Conservation (phyloP, 1,140 invertebrate genomes). For the Coptotermes formosanus region DNA sequence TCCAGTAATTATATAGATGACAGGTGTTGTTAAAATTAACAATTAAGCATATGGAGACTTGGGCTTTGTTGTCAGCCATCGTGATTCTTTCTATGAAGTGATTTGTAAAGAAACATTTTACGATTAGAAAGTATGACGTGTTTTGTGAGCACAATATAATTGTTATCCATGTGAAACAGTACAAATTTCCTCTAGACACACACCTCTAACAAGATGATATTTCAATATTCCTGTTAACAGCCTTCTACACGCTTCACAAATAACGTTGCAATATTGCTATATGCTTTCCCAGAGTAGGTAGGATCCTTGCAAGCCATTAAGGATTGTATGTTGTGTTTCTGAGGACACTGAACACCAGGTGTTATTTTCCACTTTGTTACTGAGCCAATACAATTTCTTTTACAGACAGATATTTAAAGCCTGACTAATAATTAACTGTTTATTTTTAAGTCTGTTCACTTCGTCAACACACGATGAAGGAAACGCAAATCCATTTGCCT, state of each 20-base stretch:
- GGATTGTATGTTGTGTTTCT: too few species aligned
- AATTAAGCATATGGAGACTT: too few species aligned
- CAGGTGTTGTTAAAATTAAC: too few species aligned
- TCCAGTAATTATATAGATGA: too few species aligned
- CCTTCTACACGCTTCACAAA: not conserved
- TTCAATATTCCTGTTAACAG: not conserved
- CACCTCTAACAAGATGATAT: not conserved
- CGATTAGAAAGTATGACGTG: not conserved
- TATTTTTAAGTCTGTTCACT: not conserved
- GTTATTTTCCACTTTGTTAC: too few species aligned
- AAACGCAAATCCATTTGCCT: not conserved
- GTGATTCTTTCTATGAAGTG: too few species aligned
- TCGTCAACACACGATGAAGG: not conserved
- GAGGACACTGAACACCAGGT: too few species aligned
- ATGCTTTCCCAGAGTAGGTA: not conserved
- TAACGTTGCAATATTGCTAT: constrained; percentile 10
- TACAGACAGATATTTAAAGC: not conserved
- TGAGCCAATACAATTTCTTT: not conserved
- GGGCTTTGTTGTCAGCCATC: too few species aligned
- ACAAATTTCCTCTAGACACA: not conserved
- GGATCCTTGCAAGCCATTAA: too few species aligned
- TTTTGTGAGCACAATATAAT: not conserved
- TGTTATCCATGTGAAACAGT: constrained; percentile 11
- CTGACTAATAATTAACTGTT: not conserved
- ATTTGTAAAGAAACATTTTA: too few species aligned